Base-by-base conservation (phyloP, 2,797 vertebrate genomes). In the Anisognathus igniventris region DNA sequence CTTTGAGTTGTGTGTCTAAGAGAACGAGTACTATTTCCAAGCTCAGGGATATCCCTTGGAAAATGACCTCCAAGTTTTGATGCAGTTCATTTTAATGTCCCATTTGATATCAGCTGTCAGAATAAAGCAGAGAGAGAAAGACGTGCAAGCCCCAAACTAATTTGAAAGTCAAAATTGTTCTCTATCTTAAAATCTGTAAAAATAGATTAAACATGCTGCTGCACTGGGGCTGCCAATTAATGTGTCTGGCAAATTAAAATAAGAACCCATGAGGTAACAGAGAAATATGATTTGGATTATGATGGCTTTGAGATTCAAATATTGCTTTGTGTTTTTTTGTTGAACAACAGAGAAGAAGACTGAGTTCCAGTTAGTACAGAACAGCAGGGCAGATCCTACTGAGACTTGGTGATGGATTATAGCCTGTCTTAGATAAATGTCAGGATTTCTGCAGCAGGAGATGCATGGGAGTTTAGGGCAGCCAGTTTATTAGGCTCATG, bases 141-240 rank as follows among this genome's bases (percentile, higher is more conserved):
- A 72, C 20, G 60, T 8, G 1, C 20, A 81, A 86, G 45, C 66
- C 61, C 57, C 65, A 50, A 89, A 73, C 64, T 96, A 95, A 94
- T 96, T 93, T 95, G 72, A 87, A 93, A 95, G 72, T 92, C 86
- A 95, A 89, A 91, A 60, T 84, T 64, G 48, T 92, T 93, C 64
- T 79, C 17, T 92, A 89, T 96, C 90, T 95, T 90, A 76, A 93
- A 84, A 95, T 92, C 83, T 83, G 62, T 96, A 88, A 94, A 87
- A 96, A 88, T 74, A 95, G 74, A 93, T 95, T 92, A 93, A 92
- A 73, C 53, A 54, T 61, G 66, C 64, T 83, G 64, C 75, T 95
- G 77, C 80, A 67, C 72, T 83, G 58, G 75, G 72, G 23, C 78
- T 95, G 86, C 68, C 85, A 95, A 54, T 96, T 96, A 95, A 75